phyloP scores from a whole-genome alignment of 2,797 vertebrate genomes.

The Heteromormyrus szaboi region DNA sequence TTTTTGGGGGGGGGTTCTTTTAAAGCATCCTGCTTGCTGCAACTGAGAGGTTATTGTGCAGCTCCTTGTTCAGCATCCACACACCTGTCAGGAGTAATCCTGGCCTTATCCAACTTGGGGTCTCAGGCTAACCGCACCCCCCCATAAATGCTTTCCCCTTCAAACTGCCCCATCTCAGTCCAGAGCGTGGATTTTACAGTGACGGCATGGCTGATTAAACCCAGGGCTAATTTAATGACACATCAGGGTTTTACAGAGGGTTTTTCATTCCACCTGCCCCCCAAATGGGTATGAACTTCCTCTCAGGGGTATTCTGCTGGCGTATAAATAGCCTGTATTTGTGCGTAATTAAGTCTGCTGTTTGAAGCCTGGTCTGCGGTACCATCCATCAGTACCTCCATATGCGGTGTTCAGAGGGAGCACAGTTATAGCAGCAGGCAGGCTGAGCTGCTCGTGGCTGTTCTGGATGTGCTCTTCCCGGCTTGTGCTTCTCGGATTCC shows the following conservation, averaged over 20 bases:
- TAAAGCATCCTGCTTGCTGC: neutral
- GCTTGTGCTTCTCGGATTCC: neutral
- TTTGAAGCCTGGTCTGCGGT: neutral
- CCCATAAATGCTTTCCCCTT: neutral
- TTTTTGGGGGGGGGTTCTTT: neutral
- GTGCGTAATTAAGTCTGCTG: neutral
- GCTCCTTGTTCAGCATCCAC: neutral
- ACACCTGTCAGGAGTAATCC: neutral
- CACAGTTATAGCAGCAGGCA: neutral
- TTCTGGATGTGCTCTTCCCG: neutral
- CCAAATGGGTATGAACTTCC: neutral
- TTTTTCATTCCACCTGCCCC: neutral
- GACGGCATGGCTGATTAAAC: neutral
- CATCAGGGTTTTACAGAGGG: neutral
- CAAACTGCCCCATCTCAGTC: neutral
- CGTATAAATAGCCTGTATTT: neutral
- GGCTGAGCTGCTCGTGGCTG: neutral
- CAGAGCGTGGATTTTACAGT: neutral
- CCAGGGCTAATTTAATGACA: neutral
- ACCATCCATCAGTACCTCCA: neutral
- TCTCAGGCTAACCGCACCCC: neutral
- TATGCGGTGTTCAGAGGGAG: neutral
- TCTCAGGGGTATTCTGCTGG: neutral
- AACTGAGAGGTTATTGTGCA: neutral
- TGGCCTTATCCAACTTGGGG: neutral